phyloP scores from a whole-genome alignment of 2,797 vertebrate genomes.

The Takifugu rubripes region DNA sequence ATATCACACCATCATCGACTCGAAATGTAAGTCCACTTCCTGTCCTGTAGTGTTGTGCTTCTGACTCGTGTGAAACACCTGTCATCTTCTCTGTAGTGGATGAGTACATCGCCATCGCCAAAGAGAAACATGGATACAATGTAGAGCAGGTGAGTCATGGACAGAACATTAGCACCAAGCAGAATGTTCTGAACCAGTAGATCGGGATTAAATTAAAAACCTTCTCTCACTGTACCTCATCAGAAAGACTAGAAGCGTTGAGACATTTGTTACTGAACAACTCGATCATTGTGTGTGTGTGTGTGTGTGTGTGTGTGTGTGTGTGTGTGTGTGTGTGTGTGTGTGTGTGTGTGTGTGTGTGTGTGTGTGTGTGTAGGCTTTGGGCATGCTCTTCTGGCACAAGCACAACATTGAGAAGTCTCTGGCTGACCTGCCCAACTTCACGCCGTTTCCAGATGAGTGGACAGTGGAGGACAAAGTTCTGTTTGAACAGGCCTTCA shows the following conservation, averaged over 20 bases:
- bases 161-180: background rate
- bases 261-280: background rate
- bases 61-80: background rate
- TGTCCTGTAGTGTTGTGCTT: background rate
- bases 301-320: background rate
- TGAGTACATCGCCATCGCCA: conserved; percentile 95
- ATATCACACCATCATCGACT: conserved; percentile 86
- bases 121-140: conserved; percentile 98
- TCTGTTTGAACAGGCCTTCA: conserved; percentile 97
- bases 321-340: conserved; percentile 4
- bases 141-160: conserved; percentile 87
- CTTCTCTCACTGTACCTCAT: no score
- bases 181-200: no score
- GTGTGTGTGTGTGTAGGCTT: conserved; percentile 74
- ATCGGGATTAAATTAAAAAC: no score
- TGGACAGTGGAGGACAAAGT: conserved; percentile 99
- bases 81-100: conserved; percentile 82
- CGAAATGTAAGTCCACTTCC: conserved; percentile 84
- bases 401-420: conserved; percentile 99
- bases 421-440: conserved; percentile 94
- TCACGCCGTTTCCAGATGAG: conserved; percentile 97
- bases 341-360: conserved; percentile 8
- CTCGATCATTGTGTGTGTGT: background rate
- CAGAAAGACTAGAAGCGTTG: no score
- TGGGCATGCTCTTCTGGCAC: conserved; percentile 99